Base-by-base conservation (phyloP, 2,888 invertebrate species). In the Zonitis immaculata region DNA sequence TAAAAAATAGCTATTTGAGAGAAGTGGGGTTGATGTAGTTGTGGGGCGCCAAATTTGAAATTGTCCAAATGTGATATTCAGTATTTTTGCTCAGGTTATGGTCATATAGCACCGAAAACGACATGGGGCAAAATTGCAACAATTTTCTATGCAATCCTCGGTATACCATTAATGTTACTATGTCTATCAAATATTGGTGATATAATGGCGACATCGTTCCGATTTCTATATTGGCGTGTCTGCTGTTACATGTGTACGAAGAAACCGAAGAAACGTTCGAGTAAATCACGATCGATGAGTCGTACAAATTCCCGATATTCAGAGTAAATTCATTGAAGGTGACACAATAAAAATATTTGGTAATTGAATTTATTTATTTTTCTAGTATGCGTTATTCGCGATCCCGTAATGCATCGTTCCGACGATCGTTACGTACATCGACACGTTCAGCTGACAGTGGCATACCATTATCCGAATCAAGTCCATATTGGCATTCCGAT, bases 121-220 rank as follows among this genome's bases (percentile, higher is more conserved):
- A 81, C 82, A 60, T 84, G 85, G 83, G 93, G 93, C n/a, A 93
- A 93, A 76, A 78, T 92, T 61, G 82, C 82, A 46, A 93, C 93
- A n/a, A 89, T 93, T 62, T 77, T 91, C 50, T 93, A 93, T 76
- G 90, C 92, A 18, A 87, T 93, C 62, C 84, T 90, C 48, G 94
- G 95, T 11, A 92, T 95, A 89, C 95, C 95, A 0, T 78, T 95
- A 30, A 94, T 95, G 74, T 82, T 95, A 46, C 80, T 95, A 4
- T 95, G 94, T 73, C 81, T 95, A 47, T 90, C 90, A 61, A 94
- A 93, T 78, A 91, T 94, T 68, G 94, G 89, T 26, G 90, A 93
- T 76, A 85, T 93, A 60, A 78, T 93, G 73, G 93, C 93, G 14
- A n/a, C n/a, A n/a, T n/a, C 84, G 89, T 61, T 91, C 91, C 80